Base-by-base conservation (phyloP, 2,113 vertebrate species). In the Nesoenas mayeri region DNA sequence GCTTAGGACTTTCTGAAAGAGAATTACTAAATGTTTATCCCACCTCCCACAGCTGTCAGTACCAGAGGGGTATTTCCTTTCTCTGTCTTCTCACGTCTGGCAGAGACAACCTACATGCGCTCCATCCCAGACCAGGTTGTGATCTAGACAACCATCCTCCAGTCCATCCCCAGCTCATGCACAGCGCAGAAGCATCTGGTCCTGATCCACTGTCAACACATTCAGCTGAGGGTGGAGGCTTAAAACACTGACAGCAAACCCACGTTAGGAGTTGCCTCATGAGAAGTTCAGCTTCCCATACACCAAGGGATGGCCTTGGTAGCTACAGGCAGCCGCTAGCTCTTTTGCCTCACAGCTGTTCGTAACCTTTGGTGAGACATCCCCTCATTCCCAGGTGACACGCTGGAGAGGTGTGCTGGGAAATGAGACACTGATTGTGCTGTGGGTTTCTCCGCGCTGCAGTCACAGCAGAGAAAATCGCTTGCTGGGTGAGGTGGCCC, bases 91-190 rank as follows among this genome's bases (percentile, higher is more conserved):
- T 58, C 29, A 47, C 19, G 58, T 31, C 28, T 65, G 44, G 17
- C 36, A 60, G 57, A 85, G 51, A 36, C 15, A 4, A 2, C 7
- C 8, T 53, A 28, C 2, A 0, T 51, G 48, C 44, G 50, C 26
- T 88, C 50, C 44, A 31, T 62, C 48, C 56, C 57, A 47, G 36
- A 10, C 32, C 44, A 32, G 34, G 13, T 15, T 51, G 24, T 53
- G 65, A 53, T 47, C 32, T 24, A 38, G 21, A 48, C 13, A 12
- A 56, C 21, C 21, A 15, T 40, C 34, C 44, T 78, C 8, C n/a
- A 28, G 53, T 40, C n/a, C 21, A 21, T 20, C 31, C 24, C 57
- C 38, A 65, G 25, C 44, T 42, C 2, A 0, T 10, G 32, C 36
- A 11, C 25, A 48, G 25, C 40, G 17, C 25, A 21, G 17, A 24